A percentile compares a stretch with the other conserved stretches of the same genome.
These are phyloP conservation scores for Cathartes aura DNA, from an alignment of 2,113 vertebrate genomes.

Conservation along the genomic window DNA sequence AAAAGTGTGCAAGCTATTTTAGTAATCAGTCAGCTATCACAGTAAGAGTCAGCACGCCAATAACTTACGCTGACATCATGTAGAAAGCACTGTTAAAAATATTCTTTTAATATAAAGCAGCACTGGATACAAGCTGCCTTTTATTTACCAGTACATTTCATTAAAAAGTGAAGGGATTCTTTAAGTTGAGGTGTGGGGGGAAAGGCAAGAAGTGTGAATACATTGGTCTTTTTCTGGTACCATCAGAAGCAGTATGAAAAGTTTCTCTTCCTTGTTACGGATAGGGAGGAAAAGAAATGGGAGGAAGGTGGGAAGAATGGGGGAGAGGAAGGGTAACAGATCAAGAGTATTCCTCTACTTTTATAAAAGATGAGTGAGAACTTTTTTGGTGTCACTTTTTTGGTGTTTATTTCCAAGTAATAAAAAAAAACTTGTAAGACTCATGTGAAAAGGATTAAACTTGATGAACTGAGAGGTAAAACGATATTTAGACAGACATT, in stretches of 20 bases:
- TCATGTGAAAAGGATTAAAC: neutral
- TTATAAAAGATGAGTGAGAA: neutral
- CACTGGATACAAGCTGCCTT: neutral
- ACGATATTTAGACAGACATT: neutral
- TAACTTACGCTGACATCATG: neutral
- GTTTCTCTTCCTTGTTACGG: neutral
- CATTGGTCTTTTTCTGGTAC: neutral
- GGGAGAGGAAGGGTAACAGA: neutral
- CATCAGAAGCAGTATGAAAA: neutral
- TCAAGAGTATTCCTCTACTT: neutral
- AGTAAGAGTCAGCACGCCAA: neutral
- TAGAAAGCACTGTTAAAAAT: conserved; percentile 4
- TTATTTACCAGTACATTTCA: neutral
- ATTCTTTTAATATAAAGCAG: neutral
- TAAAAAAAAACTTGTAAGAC: neutral
- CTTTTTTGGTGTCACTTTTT: neutral
- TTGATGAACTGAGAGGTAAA: neutral
- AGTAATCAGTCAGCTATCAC: neutral
- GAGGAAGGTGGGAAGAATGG: neutral
- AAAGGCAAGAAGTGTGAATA: neutral
- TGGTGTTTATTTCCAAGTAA: neutral
- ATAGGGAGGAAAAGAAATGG: neutral
- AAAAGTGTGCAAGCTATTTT: neutral
- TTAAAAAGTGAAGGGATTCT: neutral
- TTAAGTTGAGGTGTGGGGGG: neutral